phyloP scores from a whole-genome alignment of 2,113 vertebrate species.

The Piaya cayana region DNA sequence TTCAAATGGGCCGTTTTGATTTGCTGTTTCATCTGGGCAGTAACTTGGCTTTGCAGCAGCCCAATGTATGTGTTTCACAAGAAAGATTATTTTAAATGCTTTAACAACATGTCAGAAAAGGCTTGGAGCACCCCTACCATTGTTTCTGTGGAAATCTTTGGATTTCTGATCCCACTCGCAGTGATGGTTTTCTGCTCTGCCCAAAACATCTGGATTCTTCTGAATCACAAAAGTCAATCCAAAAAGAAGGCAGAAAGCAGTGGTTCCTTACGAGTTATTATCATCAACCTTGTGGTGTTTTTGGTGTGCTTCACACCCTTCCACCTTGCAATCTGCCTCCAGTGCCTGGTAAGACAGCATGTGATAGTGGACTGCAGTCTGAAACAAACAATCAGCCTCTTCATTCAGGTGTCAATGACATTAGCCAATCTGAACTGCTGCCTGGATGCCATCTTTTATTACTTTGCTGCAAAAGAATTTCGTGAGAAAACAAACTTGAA shows the following conservation, averaged over 20 bases:
- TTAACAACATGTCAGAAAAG: conserved; percentile 76
- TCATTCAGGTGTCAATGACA: conserved; percentile 83
- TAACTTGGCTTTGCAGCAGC: conserved; percentile 66
- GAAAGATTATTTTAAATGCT: conserved; percentile 58
- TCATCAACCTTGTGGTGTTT: conserved; percentile 83
- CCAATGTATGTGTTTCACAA: conserved; percentile 70
- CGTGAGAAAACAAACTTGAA: conserved; percentile 19
- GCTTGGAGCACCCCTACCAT: conserved; percentile 78
- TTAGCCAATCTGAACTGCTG: conserved; percentile 91
- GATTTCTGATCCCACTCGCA: conserved; percentile 83
- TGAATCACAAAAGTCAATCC: not conserved
- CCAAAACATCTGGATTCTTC: conserved; percentile 76
- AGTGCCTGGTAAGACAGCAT: conserved; percentile 84
- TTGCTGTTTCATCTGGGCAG: conserved; percentile 80
- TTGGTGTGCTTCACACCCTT: conserved; percentile 86
- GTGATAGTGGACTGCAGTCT: conserved; percentile 75
- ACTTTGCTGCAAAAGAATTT: conserved; percentile 85
- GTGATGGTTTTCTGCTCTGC: conserved; percentile 82
- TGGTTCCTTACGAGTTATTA: conserved; percentile 79
- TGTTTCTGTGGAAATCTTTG: conserved; percentile 80
- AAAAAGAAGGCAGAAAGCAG: not conserved
- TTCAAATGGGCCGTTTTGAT: conserved; percentile 60
- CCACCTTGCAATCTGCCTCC: conserved; percentile 85
- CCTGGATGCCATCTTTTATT: conserved; percentile 90
- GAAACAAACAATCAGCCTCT: conserved; percentile 79